A percentile compares a stretch with the other conserved stretches of the same genome.
phyloP scores from a whole-genome alignment of 2,113 vertebrate species.

The Saccopteryx leptura region DNA sequence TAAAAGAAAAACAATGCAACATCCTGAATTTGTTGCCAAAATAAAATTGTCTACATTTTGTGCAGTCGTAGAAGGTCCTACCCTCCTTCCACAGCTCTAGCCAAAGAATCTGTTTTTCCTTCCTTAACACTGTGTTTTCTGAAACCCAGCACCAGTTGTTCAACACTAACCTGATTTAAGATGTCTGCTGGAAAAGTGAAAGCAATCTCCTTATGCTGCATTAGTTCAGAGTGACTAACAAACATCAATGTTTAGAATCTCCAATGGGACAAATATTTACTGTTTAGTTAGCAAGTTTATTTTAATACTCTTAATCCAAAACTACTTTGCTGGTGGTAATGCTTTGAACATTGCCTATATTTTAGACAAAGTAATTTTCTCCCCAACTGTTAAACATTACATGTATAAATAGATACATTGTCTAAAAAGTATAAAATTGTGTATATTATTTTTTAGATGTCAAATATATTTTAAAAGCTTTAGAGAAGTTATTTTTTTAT shows the following conservation, averaged over 20 bases:
- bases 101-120: constrained; percentile 74
- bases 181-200: constrained; percentile 49
- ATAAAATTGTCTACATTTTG: constrained; percentile 64
- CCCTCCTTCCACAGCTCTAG: constrained; percentile 60
- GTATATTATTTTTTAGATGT: constrained; percentile 23
- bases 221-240: constrained; percentile 72
- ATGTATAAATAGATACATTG: not conserved
- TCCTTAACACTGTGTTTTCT: constrained; percentile 69
- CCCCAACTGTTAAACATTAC: constrained; percentile 50
- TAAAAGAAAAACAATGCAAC: constrained; percentile 55
- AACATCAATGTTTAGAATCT: constrained; percentile 75
- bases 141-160: constrained; percentile 51
- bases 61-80: constrained; percentile 49
- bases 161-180: constrained; percentile 59
- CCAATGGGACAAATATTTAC: constrained; percentile 83
- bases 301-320: constrained; percentile 85
- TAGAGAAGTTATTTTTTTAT: constrained; percentile 50
- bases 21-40: constrained; percentile 57
- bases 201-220: constrained; percentile 6
- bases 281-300: constrained; percentile 81
- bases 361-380: constrained; percentile 76
- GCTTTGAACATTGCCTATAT: constrained; percentile 75
- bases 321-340: constrained; percentile 82
- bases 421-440: constrained; percentile 20
- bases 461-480: not conserved